These are phyloP conservation scores for Onychomys leucogaster DNA, from an alignment of 2,797 vertebrate genomes.

Conservation along the genomic window DNA sequence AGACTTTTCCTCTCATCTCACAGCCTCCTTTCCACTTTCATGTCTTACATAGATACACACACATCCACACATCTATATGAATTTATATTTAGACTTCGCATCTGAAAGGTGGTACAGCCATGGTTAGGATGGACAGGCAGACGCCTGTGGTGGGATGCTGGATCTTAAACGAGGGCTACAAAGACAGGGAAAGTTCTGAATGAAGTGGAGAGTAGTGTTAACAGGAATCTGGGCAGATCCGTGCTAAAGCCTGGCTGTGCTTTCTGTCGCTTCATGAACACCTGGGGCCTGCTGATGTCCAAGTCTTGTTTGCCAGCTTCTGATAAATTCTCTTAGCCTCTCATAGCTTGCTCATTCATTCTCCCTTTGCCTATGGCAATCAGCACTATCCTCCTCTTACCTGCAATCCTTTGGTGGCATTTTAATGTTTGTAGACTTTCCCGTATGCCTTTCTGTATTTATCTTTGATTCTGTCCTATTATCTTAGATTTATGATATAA, in stretches of 20 bases:
- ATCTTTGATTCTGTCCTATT: slow-evolving; percentile 7
- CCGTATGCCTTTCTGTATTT: slow-evolving; percentile 55
- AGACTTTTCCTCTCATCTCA: not conserved
- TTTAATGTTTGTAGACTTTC: slow-evolving; percentile 41
- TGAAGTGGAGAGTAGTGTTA: not conserved
- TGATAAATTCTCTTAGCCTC: not conserved
- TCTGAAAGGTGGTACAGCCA: not conserved
- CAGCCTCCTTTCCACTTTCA: not conserved
- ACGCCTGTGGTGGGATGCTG: slow-evolving; percentile 4
- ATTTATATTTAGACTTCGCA: not conserved
- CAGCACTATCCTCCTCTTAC: slow-evolving; percentile 8
- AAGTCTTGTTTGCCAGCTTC: slow-evolving; percentile 14
- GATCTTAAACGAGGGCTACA: slow-evolving; percentile 2
- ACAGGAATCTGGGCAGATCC: not conserved
- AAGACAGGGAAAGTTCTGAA: slow-evolving; percentile 27
- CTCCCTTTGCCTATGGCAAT: slow-evolving; percentile 15
- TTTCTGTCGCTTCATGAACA: not conserved
- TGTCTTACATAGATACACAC: not conserved
- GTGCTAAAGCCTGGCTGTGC: not conserved
- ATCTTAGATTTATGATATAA: slow-evolving; percentile 40
- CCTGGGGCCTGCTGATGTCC: not conserved
- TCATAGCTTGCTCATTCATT: not conserved
- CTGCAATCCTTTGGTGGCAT: slow-evolving; percentile 9
- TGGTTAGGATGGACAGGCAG: slow-evolving; percentile 5
- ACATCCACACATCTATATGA: not conserved